Percentiles rank a stretch among this genome's conserved stretches.
These are phyloP conservation scores for Linurgus olivaceus DNA, from an alignment of 2,797 vertebrate genomes.

Conservation along the genomic window DNA sequence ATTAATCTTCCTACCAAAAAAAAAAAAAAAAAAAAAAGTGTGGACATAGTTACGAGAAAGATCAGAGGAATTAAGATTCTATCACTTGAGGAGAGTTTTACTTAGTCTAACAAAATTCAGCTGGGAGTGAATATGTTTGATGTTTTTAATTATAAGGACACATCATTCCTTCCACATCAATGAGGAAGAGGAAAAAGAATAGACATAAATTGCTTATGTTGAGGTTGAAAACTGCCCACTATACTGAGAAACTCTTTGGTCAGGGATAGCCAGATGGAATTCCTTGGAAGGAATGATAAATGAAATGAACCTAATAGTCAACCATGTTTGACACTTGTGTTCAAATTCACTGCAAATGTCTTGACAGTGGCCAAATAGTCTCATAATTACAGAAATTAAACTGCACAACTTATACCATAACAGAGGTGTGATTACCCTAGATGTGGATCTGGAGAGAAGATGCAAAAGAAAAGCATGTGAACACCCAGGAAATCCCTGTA, in stretches of 20 bases:
- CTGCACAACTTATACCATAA: background rate
- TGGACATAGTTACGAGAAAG: background rate
- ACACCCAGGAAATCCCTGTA: background rate
- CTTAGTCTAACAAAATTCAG: background rate
- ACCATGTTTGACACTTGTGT: background rate
- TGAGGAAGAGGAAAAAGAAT: background rate
- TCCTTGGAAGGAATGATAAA: background rate
- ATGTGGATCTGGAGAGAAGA: background rate
- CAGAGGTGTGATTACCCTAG: background rate
- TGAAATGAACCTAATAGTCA: background rate
- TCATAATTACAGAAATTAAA: background rate
- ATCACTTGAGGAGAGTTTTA: background rate
- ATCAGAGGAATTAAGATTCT: background rate
- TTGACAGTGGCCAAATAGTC: background rate
- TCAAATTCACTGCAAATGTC: background rate
- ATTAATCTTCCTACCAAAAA: background rate
- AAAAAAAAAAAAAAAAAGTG: background rate
- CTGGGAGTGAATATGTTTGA: background rate
- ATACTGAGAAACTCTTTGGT: background rate
- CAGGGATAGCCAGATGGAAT: background rate
- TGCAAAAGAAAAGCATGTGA: background rate
- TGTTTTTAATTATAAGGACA: conserved; percentile 1
- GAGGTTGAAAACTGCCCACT: background rate
- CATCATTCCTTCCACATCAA: background rate
- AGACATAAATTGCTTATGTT: background rate